Base-by-base conservation (phyloP, 2,797 vertebrate species). In the Hirundo rustica region DNA sequence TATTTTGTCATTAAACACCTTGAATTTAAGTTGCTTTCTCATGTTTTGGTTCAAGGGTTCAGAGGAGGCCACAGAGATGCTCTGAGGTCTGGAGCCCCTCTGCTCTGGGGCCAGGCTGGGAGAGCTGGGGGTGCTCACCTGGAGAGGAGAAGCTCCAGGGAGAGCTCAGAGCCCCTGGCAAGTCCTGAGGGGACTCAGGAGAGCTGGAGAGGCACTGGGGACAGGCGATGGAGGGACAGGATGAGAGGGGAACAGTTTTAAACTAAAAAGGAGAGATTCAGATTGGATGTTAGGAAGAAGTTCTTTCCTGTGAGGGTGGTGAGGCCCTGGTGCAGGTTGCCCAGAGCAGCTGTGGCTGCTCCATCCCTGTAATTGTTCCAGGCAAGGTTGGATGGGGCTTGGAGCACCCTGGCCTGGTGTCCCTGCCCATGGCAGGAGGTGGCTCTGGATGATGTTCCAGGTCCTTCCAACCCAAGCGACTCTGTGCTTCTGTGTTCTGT, bases 401-500 rank as follows among this genome's bases (percentile, higher is more conserved):
- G 42, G 68, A 62, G 42, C 29, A 55, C 0, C 7, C 36, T 45
- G 20, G 14, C 0, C 0, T 0, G 5, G 23, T 5, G 36, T 44
- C 32, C 14, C 42, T 62, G 48, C 7, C 32, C 1, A 1, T 32
- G 26, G 23, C 32, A 45, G 8, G 27, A 21, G 14, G 2, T 53
- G 54, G 36, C 16, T 7, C 36, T 38, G 17, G 21, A 8, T 57
- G 44, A 44, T 22, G 27, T 62, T 68, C 21, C 76, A 40, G 22
- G 16, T 34, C 10, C 30, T 40, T 16, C 50, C 64, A 36, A 3
- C 22, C 8, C 40, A 13, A 29, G 10, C 9, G 51, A 1, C 10
- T 1, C 29, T 13, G n/a, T 34, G 62, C 9, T 75, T 80, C 25
- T 55, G 27, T 6, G 27, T 34, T 42, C 45, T 50, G 13, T 38